Evolutionary conservation across 2,797 vertebrate species (phyloP).

Genomic region (Pseudomugil gertrudae): DNA sequence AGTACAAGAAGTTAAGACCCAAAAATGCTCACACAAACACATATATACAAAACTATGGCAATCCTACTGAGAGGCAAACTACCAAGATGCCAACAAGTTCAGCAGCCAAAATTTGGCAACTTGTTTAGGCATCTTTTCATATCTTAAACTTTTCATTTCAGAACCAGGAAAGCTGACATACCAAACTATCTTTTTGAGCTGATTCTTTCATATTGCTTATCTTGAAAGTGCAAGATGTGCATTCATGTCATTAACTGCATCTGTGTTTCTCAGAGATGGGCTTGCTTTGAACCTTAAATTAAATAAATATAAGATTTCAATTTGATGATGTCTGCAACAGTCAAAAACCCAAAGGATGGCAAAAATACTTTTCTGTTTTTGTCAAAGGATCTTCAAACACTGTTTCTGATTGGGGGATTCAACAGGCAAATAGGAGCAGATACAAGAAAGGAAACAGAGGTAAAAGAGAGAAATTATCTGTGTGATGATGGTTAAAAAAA

Average conservation of each 20-base stretch:
- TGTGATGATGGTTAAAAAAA: constrained; percentile 24
- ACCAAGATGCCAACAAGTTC: constrained; percentile 34
- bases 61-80: constrained; percentile 28
- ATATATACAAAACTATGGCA: constrained; percentile 30
- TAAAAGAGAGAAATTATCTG: constrained; percentile 31
- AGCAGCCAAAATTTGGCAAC: constrained; percentile 40
- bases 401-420: constrained; percentile 48
- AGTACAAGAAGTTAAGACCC: constrained; percentile 25
- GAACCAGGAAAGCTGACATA: constrained; percentile 32
- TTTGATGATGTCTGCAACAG: constrained; percentile 25
- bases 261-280: not conserved
- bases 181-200: constrained; percentile 27
- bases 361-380: constrained; percentile 36
- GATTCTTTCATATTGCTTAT: constrained; percentile 29
- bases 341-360: constrained; percentile 36
- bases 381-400: constrained; percentile 63
- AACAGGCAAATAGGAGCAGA: constrained; percentile 42
- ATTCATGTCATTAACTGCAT: constrained; percentile 16
- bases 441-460: constrained; percentile 36
- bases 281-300: constrained; percentile 26
- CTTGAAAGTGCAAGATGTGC: constrained; percentile 21
- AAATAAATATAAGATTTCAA: constrained; percentile 14
- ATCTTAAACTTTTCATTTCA: constrained; percentile 50
- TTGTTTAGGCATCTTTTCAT: constrained; percentile 24
- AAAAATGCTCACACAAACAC: constrained; percentile 34